Base-by-base conservation (phyloP, 2,797 vertebrate genomes). In the Champsocephalus gunnari region DNA sequence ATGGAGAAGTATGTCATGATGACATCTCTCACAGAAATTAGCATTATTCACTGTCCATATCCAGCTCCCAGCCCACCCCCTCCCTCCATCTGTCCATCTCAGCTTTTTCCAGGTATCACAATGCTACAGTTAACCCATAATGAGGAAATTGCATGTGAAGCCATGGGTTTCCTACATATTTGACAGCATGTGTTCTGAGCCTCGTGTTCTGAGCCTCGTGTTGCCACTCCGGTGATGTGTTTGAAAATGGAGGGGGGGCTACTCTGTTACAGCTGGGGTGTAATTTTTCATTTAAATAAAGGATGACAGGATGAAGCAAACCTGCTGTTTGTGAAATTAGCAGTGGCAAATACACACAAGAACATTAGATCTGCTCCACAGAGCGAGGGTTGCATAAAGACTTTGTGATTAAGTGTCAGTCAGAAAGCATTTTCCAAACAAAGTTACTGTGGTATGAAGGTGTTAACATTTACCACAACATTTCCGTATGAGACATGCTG, bases 231-330 rank as follows among this genome's bases (percentile, higher is more conserved):
- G 4, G 74, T 71, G 61, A 61, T 79, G 57, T 77, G 71, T 84
- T 85, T 82, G 60, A 83, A 68, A 75, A 61, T 17, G 21, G 55
- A 1, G 54, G 34, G n/a, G 45, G 49, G 8, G 13, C 16, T 32
- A 66, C 45, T 84, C 51, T 53, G 55, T 79, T 85, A 59, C 80
- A 74, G 81, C 77, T 75, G 51, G 88, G 82, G 89, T 88, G 82
- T 88, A 79, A 87, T 88, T 85, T 92, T 86, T 90, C 88, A 86
- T 89, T 83, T 92, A 89, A 90, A 91, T 84, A 90, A 79, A 86
- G 56, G 73, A 77, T 76, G 77, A 79, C 77, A 79, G 71, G 58
- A 77, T 79, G 49, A 59, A 66, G 77, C 66, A 44, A 54, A 77
- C 77, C 81, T 75, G 85, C 82, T 86, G 86, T 86, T 88, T 81